Evolutionary conservation across 2,797 vertebrate species (phyloP).

Genomic region (Varecia variegata): DNA sequence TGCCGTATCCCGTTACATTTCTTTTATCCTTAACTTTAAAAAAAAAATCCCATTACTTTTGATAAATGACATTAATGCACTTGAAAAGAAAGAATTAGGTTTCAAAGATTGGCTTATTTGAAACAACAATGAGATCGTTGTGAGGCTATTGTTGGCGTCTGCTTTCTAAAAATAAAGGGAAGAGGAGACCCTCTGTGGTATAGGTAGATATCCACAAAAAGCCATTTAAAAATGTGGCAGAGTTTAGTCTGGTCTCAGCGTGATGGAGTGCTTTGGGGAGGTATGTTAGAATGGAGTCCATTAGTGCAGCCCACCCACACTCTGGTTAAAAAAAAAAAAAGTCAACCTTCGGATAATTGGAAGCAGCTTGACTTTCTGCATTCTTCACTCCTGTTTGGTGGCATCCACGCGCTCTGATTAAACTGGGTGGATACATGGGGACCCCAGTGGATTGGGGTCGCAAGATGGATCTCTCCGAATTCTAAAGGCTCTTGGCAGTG

Average conservation of each 20-base stretch:
- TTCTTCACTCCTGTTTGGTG: neutral
- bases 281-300: neutral
- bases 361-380: constrained; percentile 39
- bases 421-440: neutral
- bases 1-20: constrained; percentile 13
- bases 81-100: constrained; percentile 25
- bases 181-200: neutral
- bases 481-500: constrained; percentile 51
- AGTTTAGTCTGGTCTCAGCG: neutral
- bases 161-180: constrained; percentile 9
- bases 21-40: neutral
- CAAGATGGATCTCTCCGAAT: constrained; percentile 28
- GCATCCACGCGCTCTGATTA: neutral
- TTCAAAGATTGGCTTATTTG: constrained; percentile 61
- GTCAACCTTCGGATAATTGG: constrained; percentile 14
- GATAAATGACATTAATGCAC: constrained; percentile 31
- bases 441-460: neutral
- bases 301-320: neutral
- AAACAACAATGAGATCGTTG: constrained; percentile 47
- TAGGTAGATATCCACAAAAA: neutral
- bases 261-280: neutral
- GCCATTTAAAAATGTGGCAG: neutral
- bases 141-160: constrained; percentile 19
- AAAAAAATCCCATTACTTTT: constrained; percentile 31
- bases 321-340: neutral